phyloP scores from a whole-genome alignment of 1,140 invertebrate species.

The Ericerus pela region DNA sequence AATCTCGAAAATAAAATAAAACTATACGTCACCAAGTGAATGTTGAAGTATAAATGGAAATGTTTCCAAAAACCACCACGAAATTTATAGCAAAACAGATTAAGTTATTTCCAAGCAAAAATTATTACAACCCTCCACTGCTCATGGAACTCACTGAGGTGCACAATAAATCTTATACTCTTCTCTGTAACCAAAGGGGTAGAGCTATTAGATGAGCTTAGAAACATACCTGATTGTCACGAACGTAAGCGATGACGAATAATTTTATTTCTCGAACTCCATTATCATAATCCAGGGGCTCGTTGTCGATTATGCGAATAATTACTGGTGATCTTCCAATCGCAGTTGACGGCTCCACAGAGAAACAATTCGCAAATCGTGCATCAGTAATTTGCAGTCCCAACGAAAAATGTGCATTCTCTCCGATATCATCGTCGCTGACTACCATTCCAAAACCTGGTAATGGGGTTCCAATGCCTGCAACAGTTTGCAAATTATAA shows the following conservation, averaged over 20 bases:
- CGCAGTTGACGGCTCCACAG: conserved; percentile 46
- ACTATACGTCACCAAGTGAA: too few species aligned
- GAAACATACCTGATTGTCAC: conserved; percentile 34
- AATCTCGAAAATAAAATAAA: too few species aligned
- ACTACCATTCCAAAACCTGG: conserved; percentile 56
- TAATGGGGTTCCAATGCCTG: conserved; percentile 32
- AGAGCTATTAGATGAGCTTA: background rate
- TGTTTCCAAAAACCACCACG: too few species aligned
- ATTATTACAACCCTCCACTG: too few species aligned
- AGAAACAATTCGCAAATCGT: conserved; percentile 45
- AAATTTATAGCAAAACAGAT: too few species aligned
- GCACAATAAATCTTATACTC: too few species aligned
- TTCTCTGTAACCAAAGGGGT: background rate
- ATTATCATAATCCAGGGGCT: conserved; percentile 55
- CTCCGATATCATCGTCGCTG: conserved; percentile 55
- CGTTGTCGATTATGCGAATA: conserved; percentile 47
- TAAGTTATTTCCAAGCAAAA: too few species aligned
- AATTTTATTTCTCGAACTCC: conserved; percentile 43
- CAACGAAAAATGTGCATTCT: conserved; percentile 56
- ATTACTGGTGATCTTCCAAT: conserved; percentile 58
- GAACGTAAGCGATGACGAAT: conserved; percentile 49
- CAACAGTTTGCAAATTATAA: background rate
- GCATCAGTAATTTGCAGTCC: conserved; percentile 32
- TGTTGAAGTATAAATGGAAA: too few species aligned
- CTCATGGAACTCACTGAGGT: too few species aligned